phyloP scores from a whole-genome alignment of 2,113 vertebrate genomes.

The Neogale vison region DNA sequence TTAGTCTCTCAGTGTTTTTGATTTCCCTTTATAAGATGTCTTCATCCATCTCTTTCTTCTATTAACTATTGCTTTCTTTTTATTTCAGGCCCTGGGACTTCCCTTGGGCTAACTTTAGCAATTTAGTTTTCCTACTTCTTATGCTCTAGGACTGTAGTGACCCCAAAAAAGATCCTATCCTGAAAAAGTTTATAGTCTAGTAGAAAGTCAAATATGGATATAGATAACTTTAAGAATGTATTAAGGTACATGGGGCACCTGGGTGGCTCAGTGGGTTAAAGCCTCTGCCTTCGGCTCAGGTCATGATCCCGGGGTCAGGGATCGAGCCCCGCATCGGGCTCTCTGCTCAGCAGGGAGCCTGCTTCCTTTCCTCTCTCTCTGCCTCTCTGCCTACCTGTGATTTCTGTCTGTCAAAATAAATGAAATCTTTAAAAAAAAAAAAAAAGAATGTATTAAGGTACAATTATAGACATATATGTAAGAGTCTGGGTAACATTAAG shows the following conservation, averaged over 20 bases:
- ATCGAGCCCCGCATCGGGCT: too few species aligned
- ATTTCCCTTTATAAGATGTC: neutral
- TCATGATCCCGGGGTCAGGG: too few species aligned
- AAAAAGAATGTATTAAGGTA: neutral
- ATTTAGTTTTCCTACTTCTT: neutral
- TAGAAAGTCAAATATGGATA: constrained; percentile 14
- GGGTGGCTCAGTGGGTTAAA: too few species aligned
- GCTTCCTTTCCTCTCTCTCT: too few species aligned
- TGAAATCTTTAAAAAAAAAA: too few species aligned
- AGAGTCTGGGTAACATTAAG: neutral
- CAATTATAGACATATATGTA: neutral
- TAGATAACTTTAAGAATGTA: constrained; percentile 11
- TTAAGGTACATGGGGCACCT: neutral
- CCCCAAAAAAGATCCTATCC: neutral
- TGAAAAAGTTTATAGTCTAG: neutral
- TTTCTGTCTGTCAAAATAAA: too few species aligned
- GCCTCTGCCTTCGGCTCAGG: too few species aligned
- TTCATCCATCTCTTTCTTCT: neutral
- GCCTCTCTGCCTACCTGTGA: too few species aligned
- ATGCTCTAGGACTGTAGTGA: neutral
- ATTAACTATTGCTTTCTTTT: neutral
- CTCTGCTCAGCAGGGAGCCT: too few species aligned
- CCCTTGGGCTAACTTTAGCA: constrained; percentile 8
- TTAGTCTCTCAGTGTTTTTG: constrained; percentile 6
- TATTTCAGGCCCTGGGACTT: neutral